phyloP scores from a whole-genome alignment of 2,113 vertebrate species.

The Parotia lawesii region DNA sequence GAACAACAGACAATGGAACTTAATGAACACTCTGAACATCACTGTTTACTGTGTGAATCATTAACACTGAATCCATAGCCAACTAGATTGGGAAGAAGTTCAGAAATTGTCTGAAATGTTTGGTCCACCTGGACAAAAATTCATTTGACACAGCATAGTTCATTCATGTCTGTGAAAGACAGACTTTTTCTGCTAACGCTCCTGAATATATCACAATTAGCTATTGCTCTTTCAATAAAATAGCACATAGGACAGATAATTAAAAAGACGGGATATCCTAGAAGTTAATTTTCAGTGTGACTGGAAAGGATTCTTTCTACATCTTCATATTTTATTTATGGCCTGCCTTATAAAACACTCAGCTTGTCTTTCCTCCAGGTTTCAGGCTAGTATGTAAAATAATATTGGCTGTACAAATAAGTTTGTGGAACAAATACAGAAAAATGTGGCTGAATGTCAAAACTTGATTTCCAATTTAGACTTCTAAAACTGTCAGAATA shows the following conservation, averaged over 20 bases:
- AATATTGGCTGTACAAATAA: background rate
- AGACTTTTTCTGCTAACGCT: background rate
- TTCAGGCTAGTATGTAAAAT: background rate
- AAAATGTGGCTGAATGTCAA: background rate
- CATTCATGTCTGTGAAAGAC: background rate
- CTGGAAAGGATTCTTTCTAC: background rate
- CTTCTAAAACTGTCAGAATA: background rate
- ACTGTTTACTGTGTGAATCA: constrained; percentile 4
- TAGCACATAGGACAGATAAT: background rate
- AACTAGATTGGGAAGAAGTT: background rate
- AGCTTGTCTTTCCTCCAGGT: background rate
- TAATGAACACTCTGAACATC: constrained; percentile 21
- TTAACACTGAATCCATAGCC: background rate
- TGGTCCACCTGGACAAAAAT: background rate
- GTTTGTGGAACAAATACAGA: constrained; percentile 2
- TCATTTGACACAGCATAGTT: background rate
- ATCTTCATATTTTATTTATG: background rate
- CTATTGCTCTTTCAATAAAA: background rate
- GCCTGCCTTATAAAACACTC: background rate
- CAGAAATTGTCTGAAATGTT: background rate
- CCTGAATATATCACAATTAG: background rate
- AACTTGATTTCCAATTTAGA: constrained; percentile 3
- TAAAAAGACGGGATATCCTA: background rate
- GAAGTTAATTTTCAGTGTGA: background rate
- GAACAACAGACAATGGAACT: background rate